Percentiles rank a stretch among this genome's conserved stretches.
phyloP scores from a whole-genome alignment of 2,888 invertebrate genomes.

The Leptopterna dolabrata region DNA sequence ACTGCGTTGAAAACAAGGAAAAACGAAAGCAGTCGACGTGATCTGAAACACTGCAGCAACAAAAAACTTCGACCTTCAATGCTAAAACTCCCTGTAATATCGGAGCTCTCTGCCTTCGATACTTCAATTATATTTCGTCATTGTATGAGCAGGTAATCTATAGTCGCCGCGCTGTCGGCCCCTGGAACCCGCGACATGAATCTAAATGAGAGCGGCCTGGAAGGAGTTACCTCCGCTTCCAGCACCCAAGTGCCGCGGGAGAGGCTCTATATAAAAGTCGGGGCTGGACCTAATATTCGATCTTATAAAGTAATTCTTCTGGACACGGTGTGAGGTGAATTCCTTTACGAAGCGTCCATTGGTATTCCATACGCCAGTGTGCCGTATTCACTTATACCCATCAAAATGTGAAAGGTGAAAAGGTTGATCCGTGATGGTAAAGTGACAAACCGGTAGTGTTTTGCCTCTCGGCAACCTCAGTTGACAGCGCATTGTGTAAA shows the following conservation, averaged over 20 bases:
- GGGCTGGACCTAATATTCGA: background rate
- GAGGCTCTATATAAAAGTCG: background rate
- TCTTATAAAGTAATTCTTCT: constrained; percentile 19
- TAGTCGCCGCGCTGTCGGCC: constrained; percentile 40
- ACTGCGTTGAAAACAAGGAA: background rate
- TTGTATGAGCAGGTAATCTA: constrained; percentile 33
- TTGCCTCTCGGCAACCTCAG: background rate
- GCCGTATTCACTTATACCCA: constrained; percentile 17
- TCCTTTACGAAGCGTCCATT: background rate
- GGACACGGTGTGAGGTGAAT: constrained; percentile 3
- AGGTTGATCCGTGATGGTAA: constrained; percentile 3
- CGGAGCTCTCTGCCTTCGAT: background rate
- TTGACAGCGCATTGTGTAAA: background rate
- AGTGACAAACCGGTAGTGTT: background rate
- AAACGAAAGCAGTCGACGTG: constrained; percentile 6
- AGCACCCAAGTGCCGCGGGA: background rate
- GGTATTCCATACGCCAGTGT: background rate
- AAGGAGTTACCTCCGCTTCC: background rate
- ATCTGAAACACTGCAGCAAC: background rate
- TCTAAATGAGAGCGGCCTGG: constrained; percentile 12
- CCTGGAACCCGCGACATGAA: background rate
- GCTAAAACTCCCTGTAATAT: background rate
- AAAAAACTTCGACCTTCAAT: background rate
- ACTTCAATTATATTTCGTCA: constrained; percentile 41
- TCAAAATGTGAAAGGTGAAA: background rate